A percentile compares a stretch with the other conserved stretches of the same genome.
These are phyloP conservation scores for Euglossa dilemma DNA, from an alignment of 1,140 invertebrate species.

Conservation along the genomic window DNA sequence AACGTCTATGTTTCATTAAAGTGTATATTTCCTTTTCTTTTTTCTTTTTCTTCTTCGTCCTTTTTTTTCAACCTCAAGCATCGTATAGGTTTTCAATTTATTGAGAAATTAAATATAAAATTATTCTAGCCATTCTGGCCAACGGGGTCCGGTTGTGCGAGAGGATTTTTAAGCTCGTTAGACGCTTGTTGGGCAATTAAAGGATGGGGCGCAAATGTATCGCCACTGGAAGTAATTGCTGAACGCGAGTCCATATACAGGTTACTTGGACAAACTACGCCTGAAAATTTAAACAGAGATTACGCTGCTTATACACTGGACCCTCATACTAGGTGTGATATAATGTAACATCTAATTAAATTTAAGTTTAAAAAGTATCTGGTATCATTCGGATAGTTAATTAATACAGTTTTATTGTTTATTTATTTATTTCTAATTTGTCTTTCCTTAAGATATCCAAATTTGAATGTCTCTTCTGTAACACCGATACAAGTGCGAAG, in stretches of 20 bases:
- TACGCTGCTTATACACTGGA: slow-evolving; percentile 94
- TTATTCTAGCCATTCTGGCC: slow-evolving; percentile 96
- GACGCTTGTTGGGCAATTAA: slow-evolving; percentile 98
- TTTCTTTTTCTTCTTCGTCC: too few relatives aligned
- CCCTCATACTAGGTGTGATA: slow-evolving; percentile 88
- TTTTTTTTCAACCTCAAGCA: not conserved
- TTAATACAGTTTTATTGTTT: not conserved
- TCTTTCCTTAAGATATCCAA: slow-evolving; percentile 79
- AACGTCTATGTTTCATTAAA: too few relatives aligned
- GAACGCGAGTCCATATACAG: slow-evolving; percentile 98
- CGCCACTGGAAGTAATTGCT: slow-evolving; percentile 92
- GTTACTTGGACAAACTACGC: slow-evolving; percentile 95
- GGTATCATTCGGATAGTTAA: too few relatives aligned
- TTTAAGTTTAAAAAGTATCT: too few relatives aligned
- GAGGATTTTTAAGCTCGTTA: slow-evolving; percentile 97
- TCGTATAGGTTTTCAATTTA: too few relatives aligned
- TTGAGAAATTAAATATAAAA: slow-evolving; percentile 13
- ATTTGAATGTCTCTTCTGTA: slow-evolving; percentile 83
- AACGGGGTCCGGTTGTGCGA: slow-evolving; percentile 97
- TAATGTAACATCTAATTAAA: not conserved
- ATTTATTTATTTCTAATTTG: not conserved
- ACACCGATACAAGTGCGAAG: slow-evolving; percentile 86
- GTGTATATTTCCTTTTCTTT: too few relatives aligned
- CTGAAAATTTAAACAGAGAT: slow-evolving; percentile 96
- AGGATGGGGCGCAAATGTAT: slow-evolving; percentile 88